Percentiles rank a stretch among this genome's conserved stretches.
These are phyloP conservation scores for Diaperis boleti DNA, from an alignment of 2,888 invertebrate species.

Conservation along the genomic window DNA sequence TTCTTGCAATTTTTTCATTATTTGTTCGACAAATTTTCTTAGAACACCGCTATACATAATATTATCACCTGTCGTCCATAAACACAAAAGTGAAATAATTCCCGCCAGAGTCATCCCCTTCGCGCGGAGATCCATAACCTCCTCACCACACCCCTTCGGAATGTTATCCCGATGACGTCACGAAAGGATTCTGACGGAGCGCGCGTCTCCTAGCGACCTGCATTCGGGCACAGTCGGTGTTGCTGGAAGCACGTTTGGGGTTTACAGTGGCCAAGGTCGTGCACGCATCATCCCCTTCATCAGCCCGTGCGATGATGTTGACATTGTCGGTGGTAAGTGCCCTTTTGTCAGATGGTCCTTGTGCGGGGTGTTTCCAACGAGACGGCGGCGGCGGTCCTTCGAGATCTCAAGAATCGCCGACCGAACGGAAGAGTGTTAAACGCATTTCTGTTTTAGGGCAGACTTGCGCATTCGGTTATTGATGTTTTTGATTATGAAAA, in stretches of 20 bases:
- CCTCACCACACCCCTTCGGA: slow-evolving; percentile 37
- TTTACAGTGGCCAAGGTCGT: slow-evolving; percentile 42
- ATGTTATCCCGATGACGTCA: slow-evolving; percentile 52
- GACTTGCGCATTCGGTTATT: slow-evolving; percentile 35
- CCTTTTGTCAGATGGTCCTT: slow-evolving; percentile 8
- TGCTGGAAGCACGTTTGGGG: slow-evolving; percentile 39
- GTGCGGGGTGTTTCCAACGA: too few relatives aligned
- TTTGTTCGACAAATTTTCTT: too few relatives aligned
- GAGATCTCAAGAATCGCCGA: neutral
- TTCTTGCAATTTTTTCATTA: too few relatives aligned
- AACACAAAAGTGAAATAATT: too few relatives aligned
- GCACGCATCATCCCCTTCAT: slow-evolving; percentile 33
- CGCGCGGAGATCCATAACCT: slow-evolving; percentile 16
- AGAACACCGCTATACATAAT: too few relatives aligned
- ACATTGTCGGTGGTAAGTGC: slow-evolving; percentile 59
- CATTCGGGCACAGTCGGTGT: slow-evolving; percentile 54
- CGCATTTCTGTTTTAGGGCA: slow-evolving; percentile 17
- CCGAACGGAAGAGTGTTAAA: slow-evolving; percentile 25
- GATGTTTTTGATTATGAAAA: slow-evolving; percentile 18
- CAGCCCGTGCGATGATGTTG: slow-evolving; percentile 54
- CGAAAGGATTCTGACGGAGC: slow-evolving; percentile 50
- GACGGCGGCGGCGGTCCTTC: neutral
- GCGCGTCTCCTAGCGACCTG: slow-evolving; percentile 53
- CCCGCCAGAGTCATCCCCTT: neutral
- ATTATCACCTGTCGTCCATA: too few relatives aligned